Evolutionary conservation across 2,888 invertebrate genomes (phyloP).

Genomic region (Erynnis tages): DNA sequence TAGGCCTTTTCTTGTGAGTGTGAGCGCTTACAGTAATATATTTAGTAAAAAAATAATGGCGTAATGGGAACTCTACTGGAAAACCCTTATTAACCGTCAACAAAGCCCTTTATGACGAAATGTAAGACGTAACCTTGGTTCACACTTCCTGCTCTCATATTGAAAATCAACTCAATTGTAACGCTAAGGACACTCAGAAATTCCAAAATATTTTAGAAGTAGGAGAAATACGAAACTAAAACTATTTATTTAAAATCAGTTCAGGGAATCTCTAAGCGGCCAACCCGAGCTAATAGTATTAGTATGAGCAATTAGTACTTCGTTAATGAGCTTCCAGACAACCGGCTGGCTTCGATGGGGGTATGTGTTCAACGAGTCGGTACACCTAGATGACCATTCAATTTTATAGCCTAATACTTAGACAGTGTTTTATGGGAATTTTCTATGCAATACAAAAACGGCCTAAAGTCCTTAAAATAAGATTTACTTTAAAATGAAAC

Average conservation of each 20-base stretch:
- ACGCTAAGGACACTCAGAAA: neutral
- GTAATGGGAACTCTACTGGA: conserved; percentile 9
- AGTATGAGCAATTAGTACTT: conserved; percentile 72
- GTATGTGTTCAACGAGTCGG: conserved; percentile 35
- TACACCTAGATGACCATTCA: conserved; percentile 45
- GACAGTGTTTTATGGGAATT: conserved; percentile 50
- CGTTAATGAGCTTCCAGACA: conserved; percentile 71
- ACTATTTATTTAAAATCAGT: conserved; percentile 60
- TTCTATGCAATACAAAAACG: conserved; percentile 41
- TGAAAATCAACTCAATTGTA: conserved; percentile 11
- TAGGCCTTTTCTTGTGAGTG: neutral
- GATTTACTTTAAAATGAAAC: neutral
- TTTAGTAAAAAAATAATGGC: no score
- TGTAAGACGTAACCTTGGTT: conserved; percentile 17
- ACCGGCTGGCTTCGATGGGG: conserved; percentile 50
- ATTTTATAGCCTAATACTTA: conserved; percentile 53
- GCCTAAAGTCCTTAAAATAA: conserved; percentile 7
- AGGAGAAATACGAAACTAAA: neutral
- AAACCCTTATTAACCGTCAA: conserved; percentile 19
- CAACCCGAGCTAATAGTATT: conserved; percentile 63
- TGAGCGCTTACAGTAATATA: no score
- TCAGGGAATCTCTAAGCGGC: conserved; percentile 70
- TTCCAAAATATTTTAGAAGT: no score
- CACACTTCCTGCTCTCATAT: conserved; percentile 2
- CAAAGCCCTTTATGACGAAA: conserved; percentile 16